Base-by-base conservation (phyloP, 2,113 vertebrate species). In the Oncorhynchus masou region DNA sequence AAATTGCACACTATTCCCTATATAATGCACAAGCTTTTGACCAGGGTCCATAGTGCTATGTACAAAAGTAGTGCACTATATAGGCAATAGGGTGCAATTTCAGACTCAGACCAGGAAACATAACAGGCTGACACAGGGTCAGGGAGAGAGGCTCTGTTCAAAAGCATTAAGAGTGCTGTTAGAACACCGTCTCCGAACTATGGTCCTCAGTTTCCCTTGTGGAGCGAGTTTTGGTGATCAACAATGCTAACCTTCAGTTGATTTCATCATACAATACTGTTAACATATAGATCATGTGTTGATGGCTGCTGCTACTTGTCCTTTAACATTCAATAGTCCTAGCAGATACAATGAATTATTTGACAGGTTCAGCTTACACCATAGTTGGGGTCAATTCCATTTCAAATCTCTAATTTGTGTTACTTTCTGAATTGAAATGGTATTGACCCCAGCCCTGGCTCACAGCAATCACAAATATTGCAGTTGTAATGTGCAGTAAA, bases 201-300 rank as follows among this genome's bases (percentile, higher is more conserved):
- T 73, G 78, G 78, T 79, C 83, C 81, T 77, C 29, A 71, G n/a
- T 71, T 62, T 75, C 76, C 80, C 67, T 9, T n/a, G 73, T 60
- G 65, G 79, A 72, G 77, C 16, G 62, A 22, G 19, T 68, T 80
- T 25, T 65, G 34, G 74, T 85, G 88, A 88, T 88, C 87, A 85
- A 78, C 83, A 68, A 78, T 68, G 71, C 73, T 45, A 83, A 86
- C 84, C 88, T 86, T 89, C 87, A 88, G 74, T 85, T 83, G n/a
- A 78, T 68, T 54, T 54, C 51, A 16, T 54, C 51, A 54, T 5
- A 54, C 51, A 54, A 54, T 19, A 54, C 5, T 8, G 22, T 64
- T 82, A 71, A 68, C 77, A 86, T 73, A 85, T 70, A 79, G 68
- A 68, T 48, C 70, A 81, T 19, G 60, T 70, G 48, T 72, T 80